Evolutionary conservation across 2,113 vertebrate genomes (phyloP), one percentile per base, ranked within the genome.

Genomic region (Oreochromis aureus): DNA sequence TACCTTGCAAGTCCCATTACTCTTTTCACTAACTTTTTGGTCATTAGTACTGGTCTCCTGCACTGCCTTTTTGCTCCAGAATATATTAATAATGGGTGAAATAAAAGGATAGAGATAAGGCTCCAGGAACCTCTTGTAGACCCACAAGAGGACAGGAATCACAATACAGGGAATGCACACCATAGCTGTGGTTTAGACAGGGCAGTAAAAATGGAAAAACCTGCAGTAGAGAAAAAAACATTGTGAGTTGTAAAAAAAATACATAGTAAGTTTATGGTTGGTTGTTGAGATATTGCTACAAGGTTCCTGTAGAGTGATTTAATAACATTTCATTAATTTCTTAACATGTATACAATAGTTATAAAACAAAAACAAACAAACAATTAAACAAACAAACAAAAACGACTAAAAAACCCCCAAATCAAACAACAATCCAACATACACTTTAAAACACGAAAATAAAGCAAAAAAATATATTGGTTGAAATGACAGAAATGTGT

Each of bases 121-220:
- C 91, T 99, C 99, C 32, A 99, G 93, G 87, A 99, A 99, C 34
- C 98, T 98, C 95, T 99, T 99, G 93, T 99, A 99, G 88, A 99
- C 94, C 99, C 98, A 99, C 51, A 99, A 94, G 44, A 99, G 97
- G 48, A 99, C 92, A 0, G 98, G 98, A 93, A 99, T 99, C 92
- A 99, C 98, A 6, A 99, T 99, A 73, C 99, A 99, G 5, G 99
- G 99, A 89, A 99, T 98, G 96, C 98, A 99, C 93, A 99, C 98
- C 99, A 99, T 99, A 89, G 54, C 85, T 96, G 87, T 8, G 46
- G 82, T 66, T 90, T 10, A 54, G 24, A 58, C 8, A n/a, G 56
- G 36, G 19, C 0, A 22, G 9, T 9, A n/a, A 27, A 46, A 61
- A 55, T 4, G 10, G 61, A 84, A 32, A 41, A 86, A 41, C 34